Conservation (phyloP, 2,888 invertebrate species). For the Dione juno region DNA sequence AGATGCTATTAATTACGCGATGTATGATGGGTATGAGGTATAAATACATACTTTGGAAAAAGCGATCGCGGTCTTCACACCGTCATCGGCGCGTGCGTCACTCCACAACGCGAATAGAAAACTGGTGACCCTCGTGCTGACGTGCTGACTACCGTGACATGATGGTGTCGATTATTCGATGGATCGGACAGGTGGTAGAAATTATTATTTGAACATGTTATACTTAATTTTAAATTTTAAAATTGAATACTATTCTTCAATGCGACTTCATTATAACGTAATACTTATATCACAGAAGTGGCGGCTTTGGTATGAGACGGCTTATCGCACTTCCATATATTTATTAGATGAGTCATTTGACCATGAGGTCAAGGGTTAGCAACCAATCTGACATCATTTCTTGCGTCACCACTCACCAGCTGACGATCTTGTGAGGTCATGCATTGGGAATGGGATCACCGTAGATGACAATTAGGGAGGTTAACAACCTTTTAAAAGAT, state of each 20-base stretch:
- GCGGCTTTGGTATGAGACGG: neutral
- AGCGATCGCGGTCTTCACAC: conserved; percentile 52
- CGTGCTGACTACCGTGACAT: conserved; percentile 58
- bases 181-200: conserved; percentile 11
- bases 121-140: conserved; percentile 75
- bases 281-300: neutral
- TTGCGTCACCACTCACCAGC: conserved; percentile 43
- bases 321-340: conserved; percentile 34
- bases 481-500: conserved; percentile 33
- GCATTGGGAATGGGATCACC: conserved; percentile 39
- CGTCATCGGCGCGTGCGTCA: conserved; percentile 79
- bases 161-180: conserved; percentile 12
- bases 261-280: neutral
- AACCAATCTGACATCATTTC: conserved; percentile 47
- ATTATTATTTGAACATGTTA: neutral
- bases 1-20: conserved; percentile 69
- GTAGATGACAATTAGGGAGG: conserved; percentile 36
- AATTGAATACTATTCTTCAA: neutral
- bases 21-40: conserved; percentile 54
- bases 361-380: conserved; percentile 47
- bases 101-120: conserved; percentile 76
- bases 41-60: conserved; percentile 60
- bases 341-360: conserved; percentile 46
- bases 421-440: conserved; percentile 41
- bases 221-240: neutral